Conservation (phyloP, 2,113 vertebrate species). For the Halcyon malimbica region DNA sequence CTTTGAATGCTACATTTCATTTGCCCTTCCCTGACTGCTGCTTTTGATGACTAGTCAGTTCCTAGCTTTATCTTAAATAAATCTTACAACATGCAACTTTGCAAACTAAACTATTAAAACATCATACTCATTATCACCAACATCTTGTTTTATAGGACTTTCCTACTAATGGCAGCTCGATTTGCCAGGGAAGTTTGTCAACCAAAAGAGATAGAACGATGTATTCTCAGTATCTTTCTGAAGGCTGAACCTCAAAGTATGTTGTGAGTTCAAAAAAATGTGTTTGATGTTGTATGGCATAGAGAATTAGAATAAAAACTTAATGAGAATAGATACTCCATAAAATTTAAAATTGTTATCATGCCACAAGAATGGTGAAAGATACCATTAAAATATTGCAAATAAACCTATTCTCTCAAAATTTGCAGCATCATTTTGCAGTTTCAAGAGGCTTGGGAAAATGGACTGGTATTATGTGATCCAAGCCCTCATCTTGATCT, state of each 20-base stretch:
- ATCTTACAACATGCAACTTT: neutral
- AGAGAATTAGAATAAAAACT: neutral
- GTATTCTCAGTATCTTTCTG: neutral
- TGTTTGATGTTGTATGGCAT: neutral
- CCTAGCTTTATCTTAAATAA: neutral
- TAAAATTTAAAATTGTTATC: neutral
- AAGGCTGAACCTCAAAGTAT: neutral
- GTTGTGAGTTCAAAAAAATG: neutral
- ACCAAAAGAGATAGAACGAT: neutral
- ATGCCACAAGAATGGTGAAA: neutral
- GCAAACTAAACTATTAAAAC: neutral
- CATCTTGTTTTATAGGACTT: neutral
- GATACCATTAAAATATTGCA: neutral
- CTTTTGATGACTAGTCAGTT: neutral
- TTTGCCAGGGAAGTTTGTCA: neutral
- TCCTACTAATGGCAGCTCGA: neutral
- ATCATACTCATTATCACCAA: neutral
- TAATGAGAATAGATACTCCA: neutral
- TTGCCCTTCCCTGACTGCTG: neutral
- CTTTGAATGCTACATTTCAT: neutral
- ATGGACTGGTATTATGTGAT: neutral
- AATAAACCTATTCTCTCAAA: neutral
- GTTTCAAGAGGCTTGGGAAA: neutral
- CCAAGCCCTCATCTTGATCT: neutral
- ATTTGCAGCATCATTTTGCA: neutral